Evolutionary conservation across 2,888 invertebrate species (phyloP).

Genomic region (Eilema sororculum): DNA sequence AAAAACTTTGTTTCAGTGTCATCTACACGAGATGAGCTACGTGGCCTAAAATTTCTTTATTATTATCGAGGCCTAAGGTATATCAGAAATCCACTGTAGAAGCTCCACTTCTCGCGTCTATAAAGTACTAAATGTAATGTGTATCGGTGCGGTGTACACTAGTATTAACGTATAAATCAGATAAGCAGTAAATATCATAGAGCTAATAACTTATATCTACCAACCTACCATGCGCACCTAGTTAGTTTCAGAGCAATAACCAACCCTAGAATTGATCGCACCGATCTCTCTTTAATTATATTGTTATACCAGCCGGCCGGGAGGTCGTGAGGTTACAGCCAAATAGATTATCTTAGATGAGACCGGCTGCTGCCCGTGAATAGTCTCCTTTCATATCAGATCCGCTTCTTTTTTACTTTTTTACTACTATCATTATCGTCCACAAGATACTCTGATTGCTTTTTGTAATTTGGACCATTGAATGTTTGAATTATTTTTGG

Average conservation of each 20-base stretch:
- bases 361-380: slow-evolving; percentile 57
- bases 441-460: slow-evolving; percentile 77
- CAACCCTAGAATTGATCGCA: slow-evolving; percentile 55
- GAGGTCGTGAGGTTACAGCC: slow-evolving; percentile 85
- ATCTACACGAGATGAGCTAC: neutral
- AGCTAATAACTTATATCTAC: neutral
- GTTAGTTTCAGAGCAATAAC: slow-evolving; percentile 45
- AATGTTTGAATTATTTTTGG: slow-evolving; percentile 75
- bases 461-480: slow-evolving; percentile 78
- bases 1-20: neutral
- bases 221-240: slow-evolving; percentile 21
- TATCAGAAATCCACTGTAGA: neutral
- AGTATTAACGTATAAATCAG: neutral
- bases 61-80: too few relatives aligned
- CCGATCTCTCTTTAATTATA: slow-evolving; percentile 86
- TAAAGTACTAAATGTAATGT: neutral
- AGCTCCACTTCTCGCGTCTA: neutral
- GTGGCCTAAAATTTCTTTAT: too few relatives aligned
- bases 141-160: neutral
- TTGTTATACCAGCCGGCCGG: slow-evolving; percentile 78
- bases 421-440: slow-evolving; percentile 73
- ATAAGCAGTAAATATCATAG: neutral
- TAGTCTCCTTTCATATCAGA: slow-evolving; percentile 75
- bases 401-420: slow-evolving; percentile 68
- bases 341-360: slow-evolving; percentile 82